A percentile compares a stretch with the other conserved stretches of the same genome.
Evolutionary conservation across 1,140 invertebrate genomes (phyloP).

Genomic region (Drosophila mayri): DNA sequence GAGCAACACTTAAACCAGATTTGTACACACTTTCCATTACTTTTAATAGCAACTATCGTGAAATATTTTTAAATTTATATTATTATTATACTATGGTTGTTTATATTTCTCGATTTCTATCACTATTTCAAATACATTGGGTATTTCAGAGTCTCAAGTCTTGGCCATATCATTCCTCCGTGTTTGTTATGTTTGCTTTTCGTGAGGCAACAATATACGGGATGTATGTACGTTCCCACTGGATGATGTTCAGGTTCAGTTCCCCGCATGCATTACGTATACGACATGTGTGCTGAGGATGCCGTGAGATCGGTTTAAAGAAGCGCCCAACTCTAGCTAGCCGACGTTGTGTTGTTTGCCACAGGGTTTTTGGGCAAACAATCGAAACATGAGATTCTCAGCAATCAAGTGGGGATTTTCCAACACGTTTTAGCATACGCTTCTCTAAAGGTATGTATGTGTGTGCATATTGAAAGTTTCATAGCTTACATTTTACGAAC

Average conservation of each 20-base stretch:
- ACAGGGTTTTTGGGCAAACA: slow-evolving; percentile 34
- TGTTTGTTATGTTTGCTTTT: slow-evolving; percentile 16
- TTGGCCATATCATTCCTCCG: background rate
- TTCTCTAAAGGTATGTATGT: background rate
- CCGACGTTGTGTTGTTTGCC: slow-evolving; percentile 7
- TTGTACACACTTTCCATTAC: too few relatives aligned
- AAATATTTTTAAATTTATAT: too few relatives aligned
- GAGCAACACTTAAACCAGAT: too few relatives aligned
- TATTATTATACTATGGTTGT: background rate
- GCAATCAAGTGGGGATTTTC: slow-evolving; percentile 26
- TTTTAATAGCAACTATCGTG: too few relatives aligned
- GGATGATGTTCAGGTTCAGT: slow-evolving; percentile 15
- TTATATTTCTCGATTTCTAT: background rate
- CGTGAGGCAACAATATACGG: slow-evolving; percentile 4
- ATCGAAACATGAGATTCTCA: slow-evolving; percentile 19
- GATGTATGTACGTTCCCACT: background rate
- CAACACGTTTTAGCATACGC: slow-evolving; percentile 16
- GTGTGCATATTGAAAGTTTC: slow-evolving; percentile 23
- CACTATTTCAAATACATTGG: background rate
- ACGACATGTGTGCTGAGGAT: slow-evolving; percentile 12
- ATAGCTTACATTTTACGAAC: slow-evolving; percentile 6
- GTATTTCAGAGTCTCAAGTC: background rate
- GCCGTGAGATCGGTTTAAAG: slow-evolving; percentile 5
- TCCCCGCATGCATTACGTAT: slow-evolving; percentile 27
- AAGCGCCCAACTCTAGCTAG: slow-evolving; percentile 1